Percentiles rank a stretch among this genome's conserved stretches.
Evolutionary conservation across 30 jellyfish, hydroid and myxozoan genomes (phyloP).

Genomic region (Rhopilema esculentum): DNA sequence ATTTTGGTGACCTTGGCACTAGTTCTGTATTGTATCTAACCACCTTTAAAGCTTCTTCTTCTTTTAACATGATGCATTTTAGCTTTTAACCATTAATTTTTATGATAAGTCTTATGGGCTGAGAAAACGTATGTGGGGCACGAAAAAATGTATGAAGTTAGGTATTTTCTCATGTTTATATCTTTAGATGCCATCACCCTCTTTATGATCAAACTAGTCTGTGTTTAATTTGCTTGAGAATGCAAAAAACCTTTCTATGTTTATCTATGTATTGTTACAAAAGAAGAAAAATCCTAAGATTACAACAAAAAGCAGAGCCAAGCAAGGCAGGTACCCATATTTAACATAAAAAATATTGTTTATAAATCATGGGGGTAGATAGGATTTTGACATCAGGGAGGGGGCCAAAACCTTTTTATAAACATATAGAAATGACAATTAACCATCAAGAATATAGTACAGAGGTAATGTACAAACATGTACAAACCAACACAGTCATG

Average conservation of each 20-base stretch:
- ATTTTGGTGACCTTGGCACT: not conserved
- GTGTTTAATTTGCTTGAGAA: not conserved
- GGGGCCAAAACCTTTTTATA: not conserved
- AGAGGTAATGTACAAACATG: not conserved
- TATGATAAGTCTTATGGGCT: not conserved
- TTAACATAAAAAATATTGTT: not conserved
- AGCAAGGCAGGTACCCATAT: not conserved
- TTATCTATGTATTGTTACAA: not conserved
- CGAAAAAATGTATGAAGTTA: not conserved
- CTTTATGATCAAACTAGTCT: not conserved
- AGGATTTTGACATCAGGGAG: not conserved
- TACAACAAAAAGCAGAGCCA: not conserved
- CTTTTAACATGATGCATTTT: not conserved
- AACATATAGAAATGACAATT: not conserved
- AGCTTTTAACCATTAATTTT: not conserved
- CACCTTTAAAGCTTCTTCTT: not conserved
- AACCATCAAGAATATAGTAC: not conserved
- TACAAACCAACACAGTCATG: not conserved
- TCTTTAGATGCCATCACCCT: not conserved
- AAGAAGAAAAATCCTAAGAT: not conserved
- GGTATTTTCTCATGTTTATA: slow-evolving; percentile 7
- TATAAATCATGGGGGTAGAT: not conserved
- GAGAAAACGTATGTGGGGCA: not conserved
- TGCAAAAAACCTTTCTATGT: not conserved
- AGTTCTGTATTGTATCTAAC: not conserved